phyloP scores from a whole-genome alignment of 2,797 vertebrate species.

The Tragelaphus eurycerus region DNA sequence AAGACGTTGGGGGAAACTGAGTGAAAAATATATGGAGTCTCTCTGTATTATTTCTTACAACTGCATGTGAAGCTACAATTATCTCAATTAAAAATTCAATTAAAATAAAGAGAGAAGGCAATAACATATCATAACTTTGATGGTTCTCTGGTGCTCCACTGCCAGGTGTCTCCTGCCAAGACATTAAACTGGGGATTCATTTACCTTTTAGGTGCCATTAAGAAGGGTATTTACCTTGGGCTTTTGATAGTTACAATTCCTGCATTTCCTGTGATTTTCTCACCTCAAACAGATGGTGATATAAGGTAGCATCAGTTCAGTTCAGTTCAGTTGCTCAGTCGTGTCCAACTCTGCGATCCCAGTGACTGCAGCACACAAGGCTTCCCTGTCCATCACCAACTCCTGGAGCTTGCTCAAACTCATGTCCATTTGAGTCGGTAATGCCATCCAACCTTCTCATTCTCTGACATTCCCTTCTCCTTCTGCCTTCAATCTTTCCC shows the following conservation, averaged over 20 bases:
- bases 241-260: not conserved
- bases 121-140: not conserved
- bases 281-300: not conserved
- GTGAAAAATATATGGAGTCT: not conserved
- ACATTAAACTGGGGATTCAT: not conserved
- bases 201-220: not conserved
- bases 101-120: not conserved
- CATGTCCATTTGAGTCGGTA: not conserved
- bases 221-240: not conserved
- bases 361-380: not conserved
- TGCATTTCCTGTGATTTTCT: not conserved
- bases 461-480: not conserved
- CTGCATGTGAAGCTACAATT: not conserved
- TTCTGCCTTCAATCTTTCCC: not conserved
- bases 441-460: not conserved
- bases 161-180: not conserved
- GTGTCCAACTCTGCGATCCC: rapidly evolving
- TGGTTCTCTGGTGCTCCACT: not conserved
- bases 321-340: not conserved
- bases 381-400: not conserved
- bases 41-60: not conserved
- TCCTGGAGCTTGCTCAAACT: not conserved
- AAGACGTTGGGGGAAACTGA: not conserved
- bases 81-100: not conserved
- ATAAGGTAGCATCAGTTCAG: not conserved